phyloP scores from a whole-genome alignment of 2,797 vertebrate species.

The Lagodon rhomboides region DNA sequence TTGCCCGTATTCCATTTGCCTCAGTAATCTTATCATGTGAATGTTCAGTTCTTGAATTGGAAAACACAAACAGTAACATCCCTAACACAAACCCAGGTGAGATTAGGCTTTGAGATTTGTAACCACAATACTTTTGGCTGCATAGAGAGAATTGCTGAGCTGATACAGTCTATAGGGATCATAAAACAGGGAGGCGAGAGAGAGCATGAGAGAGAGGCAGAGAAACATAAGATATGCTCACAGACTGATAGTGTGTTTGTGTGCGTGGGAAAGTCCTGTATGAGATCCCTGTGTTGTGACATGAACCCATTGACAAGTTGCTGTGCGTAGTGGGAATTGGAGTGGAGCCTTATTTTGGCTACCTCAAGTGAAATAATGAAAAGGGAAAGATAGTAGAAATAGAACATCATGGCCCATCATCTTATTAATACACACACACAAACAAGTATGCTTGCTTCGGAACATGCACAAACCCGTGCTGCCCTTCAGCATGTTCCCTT shows the following conservation, averaged over 20 bases:
- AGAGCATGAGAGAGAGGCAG: background rate
- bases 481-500: slow-evolving; percentile 32
- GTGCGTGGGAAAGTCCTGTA: slow-evolving; percentile 12
- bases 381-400: slow-evolving; percentile 63
- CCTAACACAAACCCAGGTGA: slow-evolving; percentile 49
- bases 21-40: slow-evolving; percentile 71
- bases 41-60: slow-evolving; percentile 59
- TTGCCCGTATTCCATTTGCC: slow-evolving; percentile 44
- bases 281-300: slow-evolving; percentile 46
- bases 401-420: slow-evolving; percentile 46
- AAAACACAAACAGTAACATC: slow-evolving; percentile 52
- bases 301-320: slow-evolving; percentile 56
- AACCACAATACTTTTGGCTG: slow-evolving; percentile 40
- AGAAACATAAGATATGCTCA: background rate
- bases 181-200: slow-evolving; percentile 22
- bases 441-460: background rate
- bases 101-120: slow-evolving; percentile 58
- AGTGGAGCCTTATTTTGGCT: slow-evolving; percentile 59
- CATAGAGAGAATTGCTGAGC: slow-evolving; percentile 37
- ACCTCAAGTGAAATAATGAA: slow-evolving; percentile 59
- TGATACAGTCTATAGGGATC: slow-evolving; percentile 43
- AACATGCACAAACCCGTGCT: background rate
- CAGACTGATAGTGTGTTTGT: slow-evolving; percentile 10
- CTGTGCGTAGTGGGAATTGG: slow-evolving; percentile 37
- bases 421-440: background rate